phyloP scores from a whole-genome alignment of 2,888 invertebrate genomes.

The Fragum whitleyi region DNA sequence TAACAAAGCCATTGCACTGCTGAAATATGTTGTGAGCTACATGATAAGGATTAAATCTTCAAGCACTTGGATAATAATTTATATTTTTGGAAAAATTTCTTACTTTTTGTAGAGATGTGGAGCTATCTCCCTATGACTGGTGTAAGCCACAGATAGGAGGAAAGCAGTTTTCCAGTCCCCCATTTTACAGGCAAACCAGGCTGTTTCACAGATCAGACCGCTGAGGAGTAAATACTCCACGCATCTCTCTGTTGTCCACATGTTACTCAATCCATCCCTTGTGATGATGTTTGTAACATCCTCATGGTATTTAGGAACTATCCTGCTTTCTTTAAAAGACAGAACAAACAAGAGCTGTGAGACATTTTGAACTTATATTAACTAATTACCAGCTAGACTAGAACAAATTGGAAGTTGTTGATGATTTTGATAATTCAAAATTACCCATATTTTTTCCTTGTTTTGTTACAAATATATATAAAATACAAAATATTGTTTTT shows the following conservation, averaged over 20 bases:
- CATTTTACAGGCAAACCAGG: slow-evolving; percentile 82
- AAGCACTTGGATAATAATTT: too few species aligned
- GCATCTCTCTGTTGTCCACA: slow-evolving; percentile 82
- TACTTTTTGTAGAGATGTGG: slow-evolving; percentile 75
- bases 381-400: too few species aligned
- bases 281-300: slow-evolving; percentile 76
- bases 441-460: too few species aligned
- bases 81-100: slow-evolving; percentile 16
- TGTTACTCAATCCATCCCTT: slow-evolving; percentile 73
- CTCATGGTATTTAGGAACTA: slow-evolving; percentile 79
- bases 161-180: slow-evolving; percentile 84
- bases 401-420: too few species aligned
- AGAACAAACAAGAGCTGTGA: too few species aligned
- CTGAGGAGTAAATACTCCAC: slow-evolving; percentile 82
- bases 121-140: slow-evolving; percentile 73
- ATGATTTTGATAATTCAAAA: too few species aligned
- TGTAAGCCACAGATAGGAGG: slow-evolving; percentile 76
- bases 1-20: too few species aligned
- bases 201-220: slow-evolving; percentile 83
- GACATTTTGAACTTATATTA: neutral
- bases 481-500: too few species aligned
- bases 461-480: too few species aligned
- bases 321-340: slow-evolving; percentile 73
- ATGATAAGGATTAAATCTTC: too few species aligned
- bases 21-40: too few species aligned